A percentile compares a stretch with the other conserved stretches of the same genome.
Evolutionary conservation across 1,140 invertebrate species (phyloP).

Genomic region (Ips typographus): DNA sequence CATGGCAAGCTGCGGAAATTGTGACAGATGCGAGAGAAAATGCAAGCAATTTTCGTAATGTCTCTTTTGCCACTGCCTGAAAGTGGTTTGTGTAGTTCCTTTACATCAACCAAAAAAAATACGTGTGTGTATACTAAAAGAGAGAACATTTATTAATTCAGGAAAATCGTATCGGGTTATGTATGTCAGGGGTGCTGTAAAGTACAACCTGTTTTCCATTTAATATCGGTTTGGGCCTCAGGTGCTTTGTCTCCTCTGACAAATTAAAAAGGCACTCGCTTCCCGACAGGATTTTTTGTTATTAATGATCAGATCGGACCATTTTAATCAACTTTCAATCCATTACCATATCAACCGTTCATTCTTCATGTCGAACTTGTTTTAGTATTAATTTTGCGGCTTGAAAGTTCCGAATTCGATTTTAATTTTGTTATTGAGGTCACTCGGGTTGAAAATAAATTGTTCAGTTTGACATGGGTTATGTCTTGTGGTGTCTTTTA

Average conservation of each 20-base stretch:
- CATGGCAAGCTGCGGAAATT: constrained; percentile 21
- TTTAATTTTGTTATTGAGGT: no score
- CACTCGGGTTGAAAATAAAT: no score
- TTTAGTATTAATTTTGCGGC: no score
- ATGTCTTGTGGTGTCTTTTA: no score
- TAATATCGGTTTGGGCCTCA: constrained; percentile 26
- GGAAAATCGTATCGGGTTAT: background rate
- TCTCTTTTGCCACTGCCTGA: background rate
- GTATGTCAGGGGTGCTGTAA: background rate
- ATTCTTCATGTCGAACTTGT: background rate
- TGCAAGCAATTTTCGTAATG: constrained; percentile 30
- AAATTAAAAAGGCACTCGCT: constrained; percentile 25
- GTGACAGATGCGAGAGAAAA: constrained; percentile 27
- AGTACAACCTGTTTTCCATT: constrained; percentile 11
- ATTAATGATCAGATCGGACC: constrained; percentile 23
- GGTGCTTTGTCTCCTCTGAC: constrained; percentile 32
- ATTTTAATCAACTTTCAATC: constrained; percentile 27
- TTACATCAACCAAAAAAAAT: background rate
- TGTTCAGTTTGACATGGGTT: no score
- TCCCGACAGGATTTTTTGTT: constrained; percentile 18
- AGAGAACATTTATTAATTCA: background rate
- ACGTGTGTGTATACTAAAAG: background rate
- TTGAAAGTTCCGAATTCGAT: no score
- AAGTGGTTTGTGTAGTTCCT: background rate
- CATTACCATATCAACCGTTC: constrained; percentile 11